A percentile compares a stretch with the other conserved stretches of the same genome.
Conservation (phyloP, 2,888 invertebrate species). For the Diploptera punctata region DNA sequence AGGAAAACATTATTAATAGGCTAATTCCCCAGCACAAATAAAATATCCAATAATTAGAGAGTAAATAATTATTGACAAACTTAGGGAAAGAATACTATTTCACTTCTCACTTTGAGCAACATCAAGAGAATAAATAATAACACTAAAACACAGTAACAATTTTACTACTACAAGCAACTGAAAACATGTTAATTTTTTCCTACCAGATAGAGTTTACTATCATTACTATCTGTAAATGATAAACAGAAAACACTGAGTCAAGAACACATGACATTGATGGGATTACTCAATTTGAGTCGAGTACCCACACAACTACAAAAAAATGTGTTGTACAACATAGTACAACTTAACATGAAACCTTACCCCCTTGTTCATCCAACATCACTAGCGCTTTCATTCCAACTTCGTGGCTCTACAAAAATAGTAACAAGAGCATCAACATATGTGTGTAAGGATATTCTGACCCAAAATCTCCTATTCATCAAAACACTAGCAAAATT, state of each 20-base stretch:
- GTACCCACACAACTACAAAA: conserved; percentile 28
- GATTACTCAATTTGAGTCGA: conserved; percentile 26
- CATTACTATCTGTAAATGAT: no score
- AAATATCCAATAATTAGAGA: no score
- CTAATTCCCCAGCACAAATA: no score
- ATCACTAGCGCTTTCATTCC: conserved; percentile 99
- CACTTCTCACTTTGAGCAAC: no score
- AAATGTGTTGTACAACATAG: conserved; percentile 35
- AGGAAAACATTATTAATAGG: no score
- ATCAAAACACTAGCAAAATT: conserved; percentile 16
- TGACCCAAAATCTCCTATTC: conserved; percentile 30
- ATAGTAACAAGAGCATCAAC: conserved; percentile 49
- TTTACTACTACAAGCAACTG: no score
- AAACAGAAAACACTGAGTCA: conserved; percentile 40
- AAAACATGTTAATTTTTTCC: no score
- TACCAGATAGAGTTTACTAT: no score
- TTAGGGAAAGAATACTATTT: no score
- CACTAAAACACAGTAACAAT: no score
- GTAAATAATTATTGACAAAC: no score
- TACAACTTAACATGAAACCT: conserved; percentile 62
- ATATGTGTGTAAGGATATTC: conserved; percentile 11
- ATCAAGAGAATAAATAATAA: no score
- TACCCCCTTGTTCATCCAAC: conserved; percentile 99
- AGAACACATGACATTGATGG: conserved; percentile 30
- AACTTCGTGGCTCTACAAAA: conserved; percentile 99